Conservation (phyloP, 2,113 vertebrate genomes). For the Rhineura floridana region DNA sequence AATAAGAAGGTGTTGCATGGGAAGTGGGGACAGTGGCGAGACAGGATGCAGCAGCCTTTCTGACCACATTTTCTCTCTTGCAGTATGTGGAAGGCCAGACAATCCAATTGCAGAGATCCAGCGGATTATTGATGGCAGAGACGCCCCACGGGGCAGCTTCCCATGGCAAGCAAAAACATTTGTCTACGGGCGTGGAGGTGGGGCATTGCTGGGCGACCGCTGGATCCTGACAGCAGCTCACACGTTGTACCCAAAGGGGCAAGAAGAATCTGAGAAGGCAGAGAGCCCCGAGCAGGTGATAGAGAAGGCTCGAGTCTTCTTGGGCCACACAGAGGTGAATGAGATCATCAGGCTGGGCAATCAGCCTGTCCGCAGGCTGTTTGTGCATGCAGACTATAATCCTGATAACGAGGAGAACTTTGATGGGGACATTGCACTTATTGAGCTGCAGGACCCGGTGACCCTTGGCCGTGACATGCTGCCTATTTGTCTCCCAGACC, state of each 20-base stretch:
- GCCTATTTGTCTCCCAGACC: slow-evolving; percentile 87
- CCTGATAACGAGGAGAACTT: slow-evolving; percentile 59
- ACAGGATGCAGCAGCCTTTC: neutral
- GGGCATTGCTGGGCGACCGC: slow-evolving; percentile 84
- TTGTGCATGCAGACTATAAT: slow-evolving; percentile 83
- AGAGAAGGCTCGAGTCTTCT: slow-evolving; percentile 64
- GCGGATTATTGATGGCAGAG: slow-evolving; percentile 79
- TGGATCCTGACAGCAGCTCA: slow-evolving; percentile 94
- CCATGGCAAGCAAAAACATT: slow-evolving; percentile 86
- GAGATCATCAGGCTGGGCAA: slow-evolving; percentile 54
- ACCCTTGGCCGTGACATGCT: slow-evolving; percentile 76
- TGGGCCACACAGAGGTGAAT: slow-evolving; percentile 42
- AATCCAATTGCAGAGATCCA: slow-evolving; percentile 38
- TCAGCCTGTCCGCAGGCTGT: slow-evolving; percentile 71
- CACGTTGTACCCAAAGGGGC: slow-evolving; percentile 67
- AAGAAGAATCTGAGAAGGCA: neutral
- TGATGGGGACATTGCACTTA: slow-evolving; percentile 88
- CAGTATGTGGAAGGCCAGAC: slow-evolving; percentile 86
- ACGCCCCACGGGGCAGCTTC: slow-evolving; percentile 78
- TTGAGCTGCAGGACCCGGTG: slow-evolving; percentile 81
- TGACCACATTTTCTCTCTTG: slow-evolving; percentile 27
- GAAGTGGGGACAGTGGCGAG: too few species aligned
- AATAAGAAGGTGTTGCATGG: neutral
- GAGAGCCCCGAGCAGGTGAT: slow-evolving; percentile 24
- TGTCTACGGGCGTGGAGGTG: slow-evolving; percentile 75